Conservation (phyloP, 2,888 invertebrate species). For the Erannis defoliaria region DNA sequence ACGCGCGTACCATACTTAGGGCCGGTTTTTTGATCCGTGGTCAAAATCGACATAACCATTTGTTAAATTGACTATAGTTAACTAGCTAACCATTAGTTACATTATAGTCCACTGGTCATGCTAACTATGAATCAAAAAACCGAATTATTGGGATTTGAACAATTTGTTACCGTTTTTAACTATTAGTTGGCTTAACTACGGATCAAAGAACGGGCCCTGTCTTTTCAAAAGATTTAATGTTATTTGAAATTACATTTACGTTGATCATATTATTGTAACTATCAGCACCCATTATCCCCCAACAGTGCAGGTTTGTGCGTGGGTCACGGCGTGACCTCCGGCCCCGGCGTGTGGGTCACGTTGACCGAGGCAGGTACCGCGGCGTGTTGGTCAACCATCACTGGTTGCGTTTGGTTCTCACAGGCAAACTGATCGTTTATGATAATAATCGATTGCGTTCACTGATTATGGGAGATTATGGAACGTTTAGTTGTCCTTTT, state of each 20-base stretch:
- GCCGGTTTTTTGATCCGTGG: too few relatives aligned
- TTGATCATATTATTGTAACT: background rate
- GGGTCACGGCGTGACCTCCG: constrained; percentile 14
- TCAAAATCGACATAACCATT: too few relatives aligned
- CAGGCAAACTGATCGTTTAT: constrained; percentile 16
- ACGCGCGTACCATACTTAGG: constrained; percentile 8
- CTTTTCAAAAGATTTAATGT: too few relatives aligned
- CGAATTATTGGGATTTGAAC: too few relatives aligned
- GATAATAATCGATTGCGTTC: constrained; percentile 22
- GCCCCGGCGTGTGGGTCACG: constrained; percentile 6
- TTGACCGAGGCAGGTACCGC: constrained; percentile 13
- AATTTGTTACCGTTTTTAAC: too few relatives aligned
- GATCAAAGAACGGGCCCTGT: too few relatives aligned
- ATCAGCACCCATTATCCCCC: background rate
- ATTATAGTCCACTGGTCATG: too few relatives aligned
- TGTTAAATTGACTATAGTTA: too few relatives aligned
- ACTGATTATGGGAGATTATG: constrained; percentile 10
- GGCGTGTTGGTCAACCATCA: constrained; percentile 4
- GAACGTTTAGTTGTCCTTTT: background rate
- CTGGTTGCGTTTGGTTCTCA: constrained; percentile 31
- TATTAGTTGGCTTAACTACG: too few relatives aligned
- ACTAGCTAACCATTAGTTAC: too few relatives aligned
- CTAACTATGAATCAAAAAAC: too few relatives aligned
- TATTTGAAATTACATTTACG: background rate
- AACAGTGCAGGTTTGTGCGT: background rate